A percentile compares a stretch with the other conserved stretches of the same genome.
Conservation (phyloP, 2,888 invertebrate genomes). For the Thysanoteuthis rhombus region DNA sequence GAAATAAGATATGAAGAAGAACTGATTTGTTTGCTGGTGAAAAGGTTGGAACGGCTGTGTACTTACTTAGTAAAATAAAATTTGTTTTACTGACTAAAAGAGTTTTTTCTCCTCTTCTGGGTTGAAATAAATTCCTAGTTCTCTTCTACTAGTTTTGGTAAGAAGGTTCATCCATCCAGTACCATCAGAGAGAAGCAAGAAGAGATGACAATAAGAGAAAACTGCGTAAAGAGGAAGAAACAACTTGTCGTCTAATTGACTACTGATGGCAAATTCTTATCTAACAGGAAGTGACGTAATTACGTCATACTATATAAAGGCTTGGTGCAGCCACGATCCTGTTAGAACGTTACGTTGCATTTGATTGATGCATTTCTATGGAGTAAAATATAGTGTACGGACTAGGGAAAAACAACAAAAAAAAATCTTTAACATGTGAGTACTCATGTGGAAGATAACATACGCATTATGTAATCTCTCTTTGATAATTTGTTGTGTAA, state of each 20-base stretch:
- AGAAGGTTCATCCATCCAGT: neutral
- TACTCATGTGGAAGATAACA: too few species aligned
- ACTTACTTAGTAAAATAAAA: neutral
- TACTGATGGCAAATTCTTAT: neutral
- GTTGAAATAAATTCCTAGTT: too few species aligned
- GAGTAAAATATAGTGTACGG: too few species aligned
- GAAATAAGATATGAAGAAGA: neutral
- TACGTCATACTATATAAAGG: neutral
- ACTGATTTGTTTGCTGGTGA: neutral
- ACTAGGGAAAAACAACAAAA: too few species aligned
- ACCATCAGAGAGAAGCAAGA: neutral
- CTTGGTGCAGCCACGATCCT: neutral
- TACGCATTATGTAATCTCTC: too few species aligned
- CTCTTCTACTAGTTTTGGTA: neutral
- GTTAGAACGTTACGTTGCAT: neutral
- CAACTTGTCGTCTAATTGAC: neutral
- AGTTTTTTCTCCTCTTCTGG: neutral
- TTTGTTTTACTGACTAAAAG: neutral
- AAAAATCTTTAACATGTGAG: too few species aligned
- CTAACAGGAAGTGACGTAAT: neutral
- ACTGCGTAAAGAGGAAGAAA: conserved; percentile 39
- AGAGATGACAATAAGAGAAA: conserved; percentile 40
- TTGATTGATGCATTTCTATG: too few species aligned
- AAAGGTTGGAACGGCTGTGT: neutral
- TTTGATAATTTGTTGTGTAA: too few species aligned